A percentile compares a stretch with the other conserved stretches of the same genome.
Conservation (phyloP, 2,888 invertebrate species). For the Tetragonisca angustula region DNA sequence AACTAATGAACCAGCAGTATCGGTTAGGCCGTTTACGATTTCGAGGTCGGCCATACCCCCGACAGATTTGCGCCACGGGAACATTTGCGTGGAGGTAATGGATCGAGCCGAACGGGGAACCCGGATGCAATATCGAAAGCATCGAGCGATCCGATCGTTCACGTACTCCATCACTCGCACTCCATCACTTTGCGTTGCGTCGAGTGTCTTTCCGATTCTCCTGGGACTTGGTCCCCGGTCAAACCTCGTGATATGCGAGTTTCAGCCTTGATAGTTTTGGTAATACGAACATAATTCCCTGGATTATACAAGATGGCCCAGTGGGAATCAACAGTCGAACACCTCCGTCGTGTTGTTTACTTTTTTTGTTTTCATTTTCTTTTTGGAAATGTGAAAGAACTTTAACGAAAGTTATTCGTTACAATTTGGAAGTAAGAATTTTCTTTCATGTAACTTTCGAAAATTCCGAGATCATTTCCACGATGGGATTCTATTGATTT, state of each 20-base stretch:
- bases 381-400: too few species aligned
- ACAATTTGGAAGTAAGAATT: too few species aligned
- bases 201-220: not conserved
- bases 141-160: slow-evolving; percentile 20
- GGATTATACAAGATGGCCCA: not conserved
- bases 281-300: not conserved
- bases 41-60: slow-evolving; percentile 21
- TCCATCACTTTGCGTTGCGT: not conserved
- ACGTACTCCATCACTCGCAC: too few species aligned
- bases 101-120: not conserved
- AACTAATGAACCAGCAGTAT: slow-evolving; percentile 33
- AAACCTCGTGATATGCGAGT: not conserved
- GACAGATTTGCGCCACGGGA: slow-evolving; percentile 23
- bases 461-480: too few species aligned
- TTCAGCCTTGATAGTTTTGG: not conserved
- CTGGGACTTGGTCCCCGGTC: not conserved
- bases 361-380: too few species aligned
- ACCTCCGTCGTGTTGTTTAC: too few species aligned
- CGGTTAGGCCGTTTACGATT: slow-evolving; percentile 26
- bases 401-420: too few species aligned
- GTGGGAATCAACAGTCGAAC: too few species aligned
- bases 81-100: slow-evolving; percentile 33
- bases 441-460: too few species aligned
- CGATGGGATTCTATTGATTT: too few species aligned
- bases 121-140: slow-evolving; percentile 39